phyloP scores from a whole-genome alignment of 2,113 vertebrate species.

The Morone saxatilis region DNA sequence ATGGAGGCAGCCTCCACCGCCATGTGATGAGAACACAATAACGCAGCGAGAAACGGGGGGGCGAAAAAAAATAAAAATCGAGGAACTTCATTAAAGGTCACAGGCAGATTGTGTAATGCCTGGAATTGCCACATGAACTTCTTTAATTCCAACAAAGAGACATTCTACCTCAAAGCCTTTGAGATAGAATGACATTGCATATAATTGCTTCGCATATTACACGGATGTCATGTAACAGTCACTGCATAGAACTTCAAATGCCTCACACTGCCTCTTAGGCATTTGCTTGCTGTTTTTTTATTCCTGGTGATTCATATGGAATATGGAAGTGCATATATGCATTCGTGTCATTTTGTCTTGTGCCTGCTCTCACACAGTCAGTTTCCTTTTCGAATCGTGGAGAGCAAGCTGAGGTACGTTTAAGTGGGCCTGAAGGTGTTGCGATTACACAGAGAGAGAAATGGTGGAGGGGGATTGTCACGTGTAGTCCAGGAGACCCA shows the following conservation, averaged over 20 bases:
- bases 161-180: no score
- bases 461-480: not conserved
- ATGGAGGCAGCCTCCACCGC: slow-evolving; percentile 8
- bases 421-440: not conserved
- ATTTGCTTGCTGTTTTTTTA: not conserved
- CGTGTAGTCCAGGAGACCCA: not conserved
- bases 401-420: not conserved
- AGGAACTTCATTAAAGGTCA: slow-evolving; percentile 48
- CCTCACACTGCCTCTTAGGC: not conserved
- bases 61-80: no score
- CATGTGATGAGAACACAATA: slow-evolving; percentile 4
- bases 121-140: not conserved
- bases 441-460: not conserved
- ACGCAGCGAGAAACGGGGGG: not conserved
- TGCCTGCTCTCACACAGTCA: not conserved
- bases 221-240: not conserved
- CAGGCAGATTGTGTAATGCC: not conserved
- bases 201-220: not conserved
- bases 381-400: not conserved
- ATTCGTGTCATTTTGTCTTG: not conserved
- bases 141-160: no score
- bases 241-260: not conserved
- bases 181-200: not conserved
- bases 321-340: not conserved
- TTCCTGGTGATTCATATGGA: not conserved